phyloP scores from a whole-genome alignment of 2,888 invertebrate species.

The Danaus chrysippus region DNA sequence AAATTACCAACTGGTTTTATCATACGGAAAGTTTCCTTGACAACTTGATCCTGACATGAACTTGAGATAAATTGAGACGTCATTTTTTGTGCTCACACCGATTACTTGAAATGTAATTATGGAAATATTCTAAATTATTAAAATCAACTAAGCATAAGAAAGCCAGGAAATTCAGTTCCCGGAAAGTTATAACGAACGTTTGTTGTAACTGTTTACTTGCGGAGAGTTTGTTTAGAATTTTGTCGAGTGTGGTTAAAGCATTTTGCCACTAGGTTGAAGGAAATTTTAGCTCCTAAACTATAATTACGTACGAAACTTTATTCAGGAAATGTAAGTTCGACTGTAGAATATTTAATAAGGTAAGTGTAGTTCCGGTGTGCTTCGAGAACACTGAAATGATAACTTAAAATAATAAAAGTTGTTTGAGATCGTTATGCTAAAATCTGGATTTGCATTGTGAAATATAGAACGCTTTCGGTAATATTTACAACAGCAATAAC shows the following conservation, averaged over 20 bases:
- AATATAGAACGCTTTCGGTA: background rate
- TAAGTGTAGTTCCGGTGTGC: background rate
- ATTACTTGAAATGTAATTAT: too few species aligned
- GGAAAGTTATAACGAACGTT: conserved; percentile 13
- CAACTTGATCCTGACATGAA: too few species aligned
- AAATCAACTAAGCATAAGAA: background rate
- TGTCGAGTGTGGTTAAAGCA: conserved; percentile 12
- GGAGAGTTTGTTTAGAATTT: conserved; percentile 14
- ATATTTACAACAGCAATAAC: conserved; percentile 1
- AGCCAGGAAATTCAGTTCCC: background rate
- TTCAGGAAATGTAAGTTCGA: conserved; percentile 9
- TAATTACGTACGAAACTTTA: conserved; percentile 1
- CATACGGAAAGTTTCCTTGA: too few species aligned
- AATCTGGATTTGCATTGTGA: conserved; percentile 1
- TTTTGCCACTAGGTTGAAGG: conserved; percentile 9
- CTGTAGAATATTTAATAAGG: conserved; percentile 6
- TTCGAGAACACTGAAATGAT: background rate
- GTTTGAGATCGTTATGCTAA: conserved; percentile 1
- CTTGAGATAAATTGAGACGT: too few species aligned
- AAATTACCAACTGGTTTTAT: too few species aligned
- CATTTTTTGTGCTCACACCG: too few species aligned
- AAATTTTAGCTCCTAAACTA: conserved; percentile 15
- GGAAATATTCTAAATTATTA: background rate
- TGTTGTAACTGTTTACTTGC: conserved; percentile 10
- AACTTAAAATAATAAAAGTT: background rate